phyloP scores from a whole-genome alignment of 1,140 invertebrate species.

The Cryptotermes secundus region DNA sequence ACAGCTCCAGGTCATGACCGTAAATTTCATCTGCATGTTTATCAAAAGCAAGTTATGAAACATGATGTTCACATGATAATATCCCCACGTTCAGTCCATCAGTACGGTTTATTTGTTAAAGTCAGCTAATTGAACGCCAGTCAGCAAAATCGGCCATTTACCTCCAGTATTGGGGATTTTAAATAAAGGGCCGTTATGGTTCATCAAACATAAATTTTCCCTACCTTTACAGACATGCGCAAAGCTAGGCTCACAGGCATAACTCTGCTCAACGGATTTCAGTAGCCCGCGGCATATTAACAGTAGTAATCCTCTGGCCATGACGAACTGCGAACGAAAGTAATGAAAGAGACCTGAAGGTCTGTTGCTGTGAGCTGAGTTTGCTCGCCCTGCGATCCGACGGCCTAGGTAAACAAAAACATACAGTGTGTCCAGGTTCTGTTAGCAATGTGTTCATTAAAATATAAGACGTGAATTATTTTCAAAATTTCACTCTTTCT shows the following conservation, averaged over 20 bases:
- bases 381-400: no score
- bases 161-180: not conserved
- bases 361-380: no score
- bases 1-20: not conserved
- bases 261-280: not conserved
- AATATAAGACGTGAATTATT: no score
- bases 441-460: no score
- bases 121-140: not conserved
- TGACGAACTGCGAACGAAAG: no score
- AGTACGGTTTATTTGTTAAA: not conserved
- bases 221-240: not conserved
- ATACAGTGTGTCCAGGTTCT: no score
- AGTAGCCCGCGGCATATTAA: not conserved
- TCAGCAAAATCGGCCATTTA: not conserved
- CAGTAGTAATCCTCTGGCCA: no score
- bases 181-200: not conserved
- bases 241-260: not conserved
- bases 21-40: not conserved
- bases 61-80: not conserved
- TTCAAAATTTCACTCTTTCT: no score
- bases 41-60: not conserved
- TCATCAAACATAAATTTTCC: not conserved
- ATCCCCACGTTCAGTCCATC: no score
- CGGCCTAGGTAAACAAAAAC: no score
- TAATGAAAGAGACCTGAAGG: no score